Base-by-base conservation (phyloP, 2,797 vertebrate genomes). In the Merluccius polli region DNA sequence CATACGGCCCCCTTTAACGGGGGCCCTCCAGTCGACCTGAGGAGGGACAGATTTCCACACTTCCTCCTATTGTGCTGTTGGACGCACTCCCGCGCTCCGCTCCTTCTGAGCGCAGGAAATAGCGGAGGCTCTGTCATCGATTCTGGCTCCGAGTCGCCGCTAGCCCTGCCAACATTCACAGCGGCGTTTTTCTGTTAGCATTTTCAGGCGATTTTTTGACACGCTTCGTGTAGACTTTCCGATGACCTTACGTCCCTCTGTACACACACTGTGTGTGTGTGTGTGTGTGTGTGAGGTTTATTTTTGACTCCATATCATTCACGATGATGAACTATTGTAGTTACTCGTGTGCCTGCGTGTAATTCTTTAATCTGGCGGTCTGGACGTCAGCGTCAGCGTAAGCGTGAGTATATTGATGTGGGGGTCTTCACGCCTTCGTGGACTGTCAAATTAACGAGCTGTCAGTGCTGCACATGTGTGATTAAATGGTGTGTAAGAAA, bases 361-460 rank as follows among this genome's bases (percentile, higher is more conserved):
- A 63, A 63, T 84, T 85, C 27, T 73, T 74, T 83, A 81, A 86
- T 89, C 83, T 84, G 84, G 85, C 80, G 80, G 74, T 77, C 87
- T 88, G 21, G 52, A 18, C 4, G 36, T 4, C 36, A n/a, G n/a
- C n/a, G n/a, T n/a, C 86, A 89, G 88, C 87, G 87, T 33, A 87
- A 86, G 82, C 73, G 83, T 85, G 83, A 87, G 83, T 88, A 84
- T 91, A 87, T 89, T 88, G 87, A 91, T 87, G 85, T 81, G 68
- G 77, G 78, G 86, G n/a, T 44, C 48, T 83, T 87, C 84, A 88
- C 75, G 82, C 86, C 78, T 89, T 87, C 83, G 87, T 85, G 79
- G 85, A 88, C 87, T 89, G 89, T 86, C 85, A 85, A 90, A 90
- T 89, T 86, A 88, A 89, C 77, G 87, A 90, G 87, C 85, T 89